A percentile compares a stretch with the other conserved stretches of the same genome.
Evolutionary conservation across 2,888 invertebrate genomes (phyloP).

Genomic region (Erynnis tages): DNA sequence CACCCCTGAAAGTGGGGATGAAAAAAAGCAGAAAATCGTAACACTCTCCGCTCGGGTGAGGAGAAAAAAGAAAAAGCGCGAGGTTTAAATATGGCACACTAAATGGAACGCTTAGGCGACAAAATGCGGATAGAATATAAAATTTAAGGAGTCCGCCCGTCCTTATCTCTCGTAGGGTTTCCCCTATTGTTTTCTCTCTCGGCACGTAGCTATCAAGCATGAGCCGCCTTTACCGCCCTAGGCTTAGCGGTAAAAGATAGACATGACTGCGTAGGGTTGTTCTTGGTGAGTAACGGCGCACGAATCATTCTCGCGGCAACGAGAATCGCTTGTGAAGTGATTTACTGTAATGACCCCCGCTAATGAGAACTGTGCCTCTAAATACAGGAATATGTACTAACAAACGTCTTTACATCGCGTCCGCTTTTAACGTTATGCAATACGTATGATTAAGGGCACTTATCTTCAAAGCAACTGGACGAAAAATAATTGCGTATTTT

Average conservation of each 20-base stretch:
- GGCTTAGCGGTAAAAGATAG: conserved; percentile 80
- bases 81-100: conserved; percentile 81
- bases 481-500: too few species aligned
- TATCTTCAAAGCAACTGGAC: too few species aligned
- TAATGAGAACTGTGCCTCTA: conserved; percentile 9
- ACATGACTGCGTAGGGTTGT: conserved; percentile 70
- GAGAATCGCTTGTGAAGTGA: conserved; percentile 54
- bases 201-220: conserved; percentile 62
- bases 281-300: conserved; percentile 42
- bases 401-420: too few species aligned
- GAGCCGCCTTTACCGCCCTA: conserved; percentile 72
- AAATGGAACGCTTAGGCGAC: conserved; percentile 82
- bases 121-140: conserved; percentile 82
- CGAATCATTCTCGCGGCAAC: conserved; percentile 60
- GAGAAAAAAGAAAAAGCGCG: conserved; percentile 72
- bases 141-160: conserved; percentile 69
- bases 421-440: too few species aligned
- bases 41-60: conserved; percentile 66
- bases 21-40: conserved; percentile 66
- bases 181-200: conserved; percentile 55
- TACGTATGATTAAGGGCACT: too few species aligned
- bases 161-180: conserved; percentile 50
- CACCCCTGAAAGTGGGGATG: conserved; percentile 59
- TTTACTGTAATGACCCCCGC: conserved; percentile 43
- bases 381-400: neutral